Evolutionary conservation across 2,888 invertebrate genomes (phyloP).

Genomic region (Eupithecia subfuscata): DNA sequence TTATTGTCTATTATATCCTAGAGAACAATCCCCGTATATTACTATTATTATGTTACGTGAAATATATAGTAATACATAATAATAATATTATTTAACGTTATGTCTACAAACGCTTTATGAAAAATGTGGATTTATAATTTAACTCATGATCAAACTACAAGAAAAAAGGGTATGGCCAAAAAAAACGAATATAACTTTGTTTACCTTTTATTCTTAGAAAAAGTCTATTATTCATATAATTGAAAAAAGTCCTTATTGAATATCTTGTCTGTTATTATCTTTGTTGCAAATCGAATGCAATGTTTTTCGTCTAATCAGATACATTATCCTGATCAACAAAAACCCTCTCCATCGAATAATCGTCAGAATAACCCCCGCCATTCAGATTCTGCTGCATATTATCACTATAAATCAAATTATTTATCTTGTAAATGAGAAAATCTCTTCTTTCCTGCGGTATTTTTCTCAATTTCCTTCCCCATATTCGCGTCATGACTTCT

Average conservation of each 20-base stretch:
- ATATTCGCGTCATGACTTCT: slow-evolving; percentile 17
- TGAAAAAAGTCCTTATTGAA: too few relatives aligned
- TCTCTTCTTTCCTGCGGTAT: slow-evolving; percentile 25
- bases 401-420: slow-evolving; percentile 24
- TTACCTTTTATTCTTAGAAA: not conserved
- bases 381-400: not conserved
- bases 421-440: slow-evolving; percentile 24
- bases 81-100: too few relatives aligned
- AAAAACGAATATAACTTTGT: too few relatives aligned
- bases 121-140: too few relatives aligned
- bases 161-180: too few relatives aligned
- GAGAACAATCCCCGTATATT: too few relatives aligned
- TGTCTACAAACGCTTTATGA: too few relatives aligned
- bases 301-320: not conserved
- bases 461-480: slow-evolving; percentile 22
- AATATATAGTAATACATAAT: too few relatives aligned
- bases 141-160: too few relatives aligned
- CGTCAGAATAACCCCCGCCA: not conserved
- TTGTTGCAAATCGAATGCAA: not conserved
- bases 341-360: not conserved
- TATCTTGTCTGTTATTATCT: too few relatives aligned
- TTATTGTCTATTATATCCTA: too few relatives aligned
- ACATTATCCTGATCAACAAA: not conserved
- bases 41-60: too few relatives aligned
- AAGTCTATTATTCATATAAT: not conserved